Base-by-base conservation (phyloP, 30 jellyfish, hydroid and myxozoan species). In the Aurelia coerulea region DNA sequence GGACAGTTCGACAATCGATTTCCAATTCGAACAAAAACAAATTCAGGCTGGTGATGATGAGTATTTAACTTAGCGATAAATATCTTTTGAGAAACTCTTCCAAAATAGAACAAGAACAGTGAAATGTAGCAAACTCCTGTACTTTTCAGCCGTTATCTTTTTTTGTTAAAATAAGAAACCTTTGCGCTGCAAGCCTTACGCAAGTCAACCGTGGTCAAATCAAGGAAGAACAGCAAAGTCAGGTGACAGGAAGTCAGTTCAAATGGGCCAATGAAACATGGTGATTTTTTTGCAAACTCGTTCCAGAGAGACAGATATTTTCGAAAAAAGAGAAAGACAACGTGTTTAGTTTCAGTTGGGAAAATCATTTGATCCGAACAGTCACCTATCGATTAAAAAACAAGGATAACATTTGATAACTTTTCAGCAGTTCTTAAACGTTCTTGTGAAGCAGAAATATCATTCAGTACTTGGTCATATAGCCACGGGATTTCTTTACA, bases 401-500 rank as follows among this genome's bases (percentile, higher is more conserved):
- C 14, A 11, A 56, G 66, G 14, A 56, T 17, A 17, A 56, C 66
- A 11, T 11, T 11, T 11, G 17, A 56, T 11, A 65, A 65, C 75
- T 19, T 68, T 68, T 68, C 79, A 68, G 41, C 32, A 68, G 10
- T 68, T 68, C 51, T 23, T 13, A 35, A 68, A 10, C 79, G 17
- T 68, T 35, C 52, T 68, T 65, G 56, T 12, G 35, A 68, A 68
- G 79, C 52, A 68, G 79, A 68, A 68, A 68, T 68, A 68, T 68
- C 79, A 41, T 68, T 68, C 79, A 68, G 35, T 68, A 13, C 5
- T 68, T 68, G 41, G 79, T 68, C 79, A 68, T 68, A 35, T 68
- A 68, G 79, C 79, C 59, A 41, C 79, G 79, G 79, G 56, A 68
- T 68, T 29, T 68, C 54, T 23, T 68, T 35, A 68, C 56, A 16